phyloP scores from a whole-genome alignment of 2,888 invertebrate species.

The Gisinianus flammeolus region DNA sequence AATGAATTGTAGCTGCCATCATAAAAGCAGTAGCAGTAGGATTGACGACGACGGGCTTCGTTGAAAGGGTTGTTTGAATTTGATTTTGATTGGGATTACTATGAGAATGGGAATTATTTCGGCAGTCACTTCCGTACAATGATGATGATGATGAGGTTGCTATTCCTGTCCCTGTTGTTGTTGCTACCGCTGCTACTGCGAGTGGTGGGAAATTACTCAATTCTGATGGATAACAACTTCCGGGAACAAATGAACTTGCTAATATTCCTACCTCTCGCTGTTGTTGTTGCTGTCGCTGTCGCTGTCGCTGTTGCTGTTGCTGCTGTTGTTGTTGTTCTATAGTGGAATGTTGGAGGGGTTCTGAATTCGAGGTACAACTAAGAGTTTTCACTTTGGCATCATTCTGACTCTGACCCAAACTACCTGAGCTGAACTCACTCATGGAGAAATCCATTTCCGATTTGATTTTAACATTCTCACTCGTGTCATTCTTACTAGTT shows the following conservation, averaged over 20 bases:
- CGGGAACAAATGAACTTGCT: constrained; percentile 42
- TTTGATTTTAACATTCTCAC: constrained; percentile 49
- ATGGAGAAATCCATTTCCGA: constrained; percentile 54
- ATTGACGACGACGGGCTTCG: not conserved
- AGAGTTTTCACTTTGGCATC: not conserved
- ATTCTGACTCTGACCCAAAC: constrained; percentile 18
- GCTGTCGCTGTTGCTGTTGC: not conserved
- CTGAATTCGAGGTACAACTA: not conserved
- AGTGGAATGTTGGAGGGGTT: constrained; percentile 11
- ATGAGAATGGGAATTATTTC: constrained; percentile 21
- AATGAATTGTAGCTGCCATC: not conserved
- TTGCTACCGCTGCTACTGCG: not conserved
- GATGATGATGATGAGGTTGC: constrained; percentile 12
- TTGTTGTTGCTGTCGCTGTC: not conserved
- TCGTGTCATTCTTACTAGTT: not conserved
- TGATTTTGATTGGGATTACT: constrained; percentile 11
- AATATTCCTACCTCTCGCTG: constrained; percentile 17
- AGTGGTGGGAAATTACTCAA: constrained; percentile 40
- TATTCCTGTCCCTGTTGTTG: not conserved
- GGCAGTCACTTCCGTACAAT: constrained; percentile 39
- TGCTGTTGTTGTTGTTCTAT: not conserved
- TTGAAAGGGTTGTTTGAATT: not conserved
- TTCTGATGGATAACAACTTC: constrained; percentile 40
- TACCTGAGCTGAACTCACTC: constrained; percentile 46
- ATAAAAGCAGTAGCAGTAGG: not conserved